phyloP scores from a whole-genome alignment of 2,797 vertebrate genomes.

The Muscicapa striata region DNA sequence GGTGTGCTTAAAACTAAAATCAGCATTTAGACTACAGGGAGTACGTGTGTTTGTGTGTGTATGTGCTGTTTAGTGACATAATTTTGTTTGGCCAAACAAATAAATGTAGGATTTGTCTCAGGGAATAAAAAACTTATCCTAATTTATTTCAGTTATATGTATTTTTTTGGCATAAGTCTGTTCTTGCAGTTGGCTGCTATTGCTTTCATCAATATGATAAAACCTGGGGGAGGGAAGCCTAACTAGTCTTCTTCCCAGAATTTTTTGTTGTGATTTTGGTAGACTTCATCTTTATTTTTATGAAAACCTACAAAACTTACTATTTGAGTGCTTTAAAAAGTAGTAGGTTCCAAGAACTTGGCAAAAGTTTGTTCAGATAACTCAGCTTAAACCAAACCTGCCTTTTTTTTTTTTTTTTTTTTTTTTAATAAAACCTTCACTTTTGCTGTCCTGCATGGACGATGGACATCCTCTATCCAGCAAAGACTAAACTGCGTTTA shows the following conservation, averaged over 20 bases:
- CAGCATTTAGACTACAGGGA: not conserved
- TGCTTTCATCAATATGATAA: not conserved
- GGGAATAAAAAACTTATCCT: not conserved
- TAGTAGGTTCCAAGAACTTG: not conserved
- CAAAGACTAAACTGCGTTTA: not conserved
- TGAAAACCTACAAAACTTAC: not conserved
- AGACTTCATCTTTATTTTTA: not conserved
- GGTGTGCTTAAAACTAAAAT: not conserved
- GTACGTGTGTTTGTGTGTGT: not conserved
- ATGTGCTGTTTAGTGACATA: not conserved
- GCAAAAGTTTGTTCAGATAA: not conserved
- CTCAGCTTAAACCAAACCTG: not conserved
- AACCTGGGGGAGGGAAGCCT: not conserved
- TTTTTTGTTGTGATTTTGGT: not conserved
- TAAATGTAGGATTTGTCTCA: not conserved
- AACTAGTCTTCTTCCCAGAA: not conserved
- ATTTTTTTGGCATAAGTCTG: not conserved
- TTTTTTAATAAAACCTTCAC: too few relatives aligned
- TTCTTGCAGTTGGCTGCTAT: not conserved
- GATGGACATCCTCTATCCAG: not conserved
- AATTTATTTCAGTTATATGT: not conserved
- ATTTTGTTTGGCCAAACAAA: not conserved
- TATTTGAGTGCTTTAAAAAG: not conserved
- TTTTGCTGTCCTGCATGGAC: not conserved
- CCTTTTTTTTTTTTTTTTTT: not conserved